These are phyloP conservation scores for Hippocampus kuda DNA, from an alignment of 2,797 vertebrate species.

Conservation along the genomic window DNA sequence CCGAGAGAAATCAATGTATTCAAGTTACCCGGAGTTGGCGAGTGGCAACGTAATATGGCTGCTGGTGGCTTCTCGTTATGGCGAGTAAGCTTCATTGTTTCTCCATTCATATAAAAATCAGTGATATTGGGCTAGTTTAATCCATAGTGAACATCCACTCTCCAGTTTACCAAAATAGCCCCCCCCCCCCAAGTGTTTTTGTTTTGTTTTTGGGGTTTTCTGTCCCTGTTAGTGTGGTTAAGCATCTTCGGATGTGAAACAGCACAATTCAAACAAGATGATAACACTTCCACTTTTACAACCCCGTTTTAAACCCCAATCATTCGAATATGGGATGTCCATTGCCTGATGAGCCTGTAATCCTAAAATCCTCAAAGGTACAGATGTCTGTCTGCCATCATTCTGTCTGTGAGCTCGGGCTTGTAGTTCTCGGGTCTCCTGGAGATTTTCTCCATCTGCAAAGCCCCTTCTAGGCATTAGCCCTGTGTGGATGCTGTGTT, in stretches of 20 bases:
- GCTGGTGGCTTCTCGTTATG: too few relatives aligned
- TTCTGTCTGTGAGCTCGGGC: constrained; percentile 19
- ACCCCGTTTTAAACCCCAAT: constrained; percentile 16
- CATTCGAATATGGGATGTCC: constrained; percentile 16
- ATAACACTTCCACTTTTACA: constrained; percentile 19
- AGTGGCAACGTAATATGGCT: too few relatives aligned
- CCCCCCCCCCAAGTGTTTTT: too few relatives aligned
- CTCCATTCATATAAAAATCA: too few relatives aligned
- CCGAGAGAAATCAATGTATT: too few relatives aligned
- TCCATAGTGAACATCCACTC: too few relatives aligned
- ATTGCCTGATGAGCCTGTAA: constrained; percentile 28
- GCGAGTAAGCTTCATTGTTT: too few relatives aligned
- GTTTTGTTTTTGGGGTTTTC: too few relatives aligned
- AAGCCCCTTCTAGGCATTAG: constrained; percentile 22
- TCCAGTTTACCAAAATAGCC: too few relatives aligned
- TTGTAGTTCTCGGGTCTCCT: constrained; percentile 24
- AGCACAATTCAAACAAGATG: neutral
- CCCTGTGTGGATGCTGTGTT: constrained; percentile 30
- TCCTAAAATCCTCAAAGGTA: constrained; percentile 19
- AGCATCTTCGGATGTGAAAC: neutral
- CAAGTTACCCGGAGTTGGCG: too few relatives aligned
- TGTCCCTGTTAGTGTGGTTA: too few relatives aligned
- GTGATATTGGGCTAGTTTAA: too few relatives aligned
- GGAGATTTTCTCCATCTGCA: constrained; percentile 40
- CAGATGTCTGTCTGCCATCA: constrained; percentile 7